Evolutionary conservation across 2,113 vertebrate species (phyloP), one percentile per base, ranked within the genome.

Genomic region (Dermatemys mawii): DNA sequence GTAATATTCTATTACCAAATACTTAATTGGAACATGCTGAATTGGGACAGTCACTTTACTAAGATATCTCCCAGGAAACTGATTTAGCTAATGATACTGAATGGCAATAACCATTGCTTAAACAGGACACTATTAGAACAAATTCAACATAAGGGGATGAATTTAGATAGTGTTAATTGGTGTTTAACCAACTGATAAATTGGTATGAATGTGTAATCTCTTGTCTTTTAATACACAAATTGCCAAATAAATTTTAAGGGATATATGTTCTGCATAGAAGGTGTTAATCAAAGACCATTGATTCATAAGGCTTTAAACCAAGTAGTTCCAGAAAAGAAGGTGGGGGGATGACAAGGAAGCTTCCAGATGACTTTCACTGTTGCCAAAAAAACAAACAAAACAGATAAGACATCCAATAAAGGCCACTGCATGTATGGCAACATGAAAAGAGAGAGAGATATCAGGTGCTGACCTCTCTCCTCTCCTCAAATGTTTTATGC

Each of bases 161-260:
- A 48, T 92, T 78, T 90, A 49, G 35, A 90, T 35, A 89, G 63
- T n/a, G 84, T 76, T 86, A 93, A 89, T 21, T 44, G 26, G n/a
- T 84, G 49, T 53, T 96, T 89, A 90, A 92, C 73, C 89, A 94
- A 88, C 60, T n/a, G 2, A 87, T 86, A 90, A 94, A 90, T 54
- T 92, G 51, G 85, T 91, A 91, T 75, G 44, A 87, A 49, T 50
- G 50, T 44, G 51, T 90, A 86, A 87, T 51, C 11, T 22, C 70
- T 79, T 82, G 60, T 11, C 81, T 87, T 83, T 92, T 75, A 83
- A 84, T 14, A 81, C 16, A 54, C 14, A 67, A 80, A 29, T 27
- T 49, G 29, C 24, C 48, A 86, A 92, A 83, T 41, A 24, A 84
- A 26, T 80, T 38, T 21, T 38, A 82, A 89, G 84, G 8, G 51